Conservation (phyloP, 2,113 vertebrate genomes). For the Mohoua ochrocephala region DNA sequence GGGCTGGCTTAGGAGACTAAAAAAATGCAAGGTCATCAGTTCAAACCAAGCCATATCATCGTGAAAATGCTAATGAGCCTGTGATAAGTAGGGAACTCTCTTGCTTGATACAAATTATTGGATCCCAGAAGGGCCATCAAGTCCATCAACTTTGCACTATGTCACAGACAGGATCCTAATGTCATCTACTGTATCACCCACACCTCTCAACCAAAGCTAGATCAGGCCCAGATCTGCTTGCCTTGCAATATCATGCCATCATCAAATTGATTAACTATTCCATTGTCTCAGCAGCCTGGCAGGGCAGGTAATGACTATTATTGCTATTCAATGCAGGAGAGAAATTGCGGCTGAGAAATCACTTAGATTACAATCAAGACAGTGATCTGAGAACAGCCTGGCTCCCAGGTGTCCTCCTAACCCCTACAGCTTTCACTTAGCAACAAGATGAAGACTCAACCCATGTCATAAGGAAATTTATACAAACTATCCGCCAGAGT, state of each 20-base stretch:
- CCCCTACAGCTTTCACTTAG: background rate
- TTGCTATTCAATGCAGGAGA: background rate
- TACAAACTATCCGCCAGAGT: background rate
- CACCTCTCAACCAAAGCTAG: background rate
- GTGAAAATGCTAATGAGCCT: background rate
- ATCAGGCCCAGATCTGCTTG: background rate
- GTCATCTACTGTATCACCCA: background rate
- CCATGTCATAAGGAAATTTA: background rate
- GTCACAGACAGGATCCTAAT: background rate
- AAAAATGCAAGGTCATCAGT: background rate
- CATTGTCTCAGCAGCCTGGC: background rate
- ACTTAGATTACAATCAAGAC: background rate
- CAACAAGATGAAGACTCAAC: background rate
- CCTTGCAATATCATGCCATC: background rate
- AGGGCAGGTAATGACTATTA: background rate
- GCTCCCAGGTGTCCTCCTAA: background rate
- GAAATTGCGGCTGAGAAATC: background rate
- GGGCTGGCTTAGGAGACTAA: background rate
- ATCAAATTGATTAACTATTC: slow-evolving; percentile 11
- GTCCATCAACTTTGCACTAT: background rate
- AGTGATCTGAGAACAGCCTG: background rate
- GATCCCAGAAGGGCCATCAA: background rate
- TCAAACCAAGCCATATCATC: background rate
- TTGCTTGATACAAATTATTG: background rate
- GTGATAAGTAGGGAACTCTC: background rate